Evolutionary conservation across 1,140 invertebrate species (phyloP), one percentile per base, ranked within the genome.

Genomic region (Aphidius ervi): DNA sequence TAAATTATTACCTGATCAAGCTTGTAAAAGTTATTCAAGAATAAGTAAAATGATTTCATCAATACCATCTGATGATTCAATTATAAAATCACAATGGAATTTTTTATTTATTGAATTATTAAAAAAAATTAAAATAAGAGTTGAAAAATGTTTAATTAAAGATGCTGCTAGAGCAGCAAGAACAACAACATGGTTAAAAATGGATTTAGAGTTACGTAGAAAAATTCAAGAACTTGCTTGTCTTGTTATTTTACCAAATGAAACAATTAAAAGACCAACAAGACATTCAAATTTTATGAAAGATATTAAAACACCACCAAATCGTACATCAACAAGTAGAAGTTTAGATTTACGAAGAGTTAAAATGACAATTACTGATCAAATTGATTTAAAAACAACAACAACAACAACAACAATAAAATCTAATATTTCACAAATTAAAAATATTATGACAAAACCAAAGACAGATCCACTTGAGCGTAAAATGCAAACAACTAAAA

Each of bases 1-100:
- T 42, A 77, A 82, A 10, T 69, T 90, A 8, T 82, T 85, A 1
- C 83, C 87, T 0, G 88, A 91, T 66, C 86, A 89, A 72, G 87
- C 88, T 1, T 90, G 88, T 68, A 82, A 83, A 56, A 86, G 85
- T 70, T 88, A 89, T 65, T 79, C 76, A 0, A 78, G 76, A 54
- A 67, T 86, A 0, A 70, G 80, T 62, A 79, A 79, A 58, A 78
- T 82, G 67, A 56, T 82, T 6, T 42, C 64, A 0, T 63, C 71
- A 5, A 65, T 67, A 0, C 70, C 74, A 23, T 20, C 56, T 0
- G 70, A 76, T 5, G 73, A 81, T 52, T 46, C 69, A 31, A 72
- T 76, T 56, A 47, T 62, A 0, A 74, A 77, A 52, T 60, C 70
- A 1, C 79, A 76, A 8, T 81, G 76, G 76, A 77, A 76, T 46